These are phyloP conservation scores for Tipula vernalis DNA, from an alignment of 2,888 invertebrate species.

Conservation along the genomic window DNA sequence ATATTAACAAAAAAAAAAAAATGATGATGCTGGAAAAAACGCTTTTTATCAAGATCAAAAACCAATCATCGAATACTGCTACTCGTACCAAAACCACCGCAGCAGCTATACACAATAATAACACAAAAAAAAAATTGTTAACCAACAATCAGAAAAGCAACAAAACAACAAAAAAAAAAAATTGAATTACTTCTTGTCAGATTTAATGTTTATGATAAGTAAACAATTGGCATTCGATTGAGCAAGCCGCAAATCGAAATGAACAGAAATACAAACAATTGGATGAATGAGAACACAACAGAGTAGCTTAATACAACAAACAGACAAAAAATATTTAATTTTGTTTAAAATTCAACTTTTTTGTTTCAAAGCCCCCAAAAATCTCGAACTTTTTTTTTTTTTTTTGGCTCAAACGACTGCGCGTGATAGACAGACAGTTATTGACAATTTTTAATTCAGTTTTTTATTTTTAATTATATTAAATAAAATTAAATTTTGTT, in stretches of 20 bases:
- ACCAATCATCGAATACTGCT: background rate
- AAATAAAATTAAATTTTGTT: background rate
- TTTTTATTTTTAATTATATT: background rate
- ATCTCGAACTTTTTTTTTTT: background rate
- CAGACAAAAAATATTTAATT: background rate
- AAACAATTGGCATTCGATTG: slow-evolving; percentile 4
- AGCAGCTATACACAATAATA: background rate
- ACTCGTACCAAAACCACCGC: background rate
- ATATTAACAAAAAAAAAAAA: background rate
- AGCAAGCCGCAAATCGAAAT: background rate
- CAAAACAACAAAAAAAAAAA: background rate
- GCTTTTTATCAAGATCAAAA: background rate
- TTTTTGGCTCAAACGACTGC: background rate
- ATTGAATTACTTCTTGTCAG: background rate
- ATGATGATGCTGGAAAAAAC: background rate
- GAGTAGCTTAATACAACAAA: background rate
- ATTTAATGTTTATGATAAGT: background rate
- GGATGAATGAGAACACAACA: background rate
- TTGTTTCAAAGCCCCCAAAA: background rate
- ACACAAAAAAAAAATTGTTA: background rate
- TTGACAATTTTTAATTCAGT: background rate
- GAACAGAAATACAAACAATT: background rate
- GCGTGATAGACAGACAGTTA: background rate
- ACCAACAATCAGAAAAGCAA: background rate
- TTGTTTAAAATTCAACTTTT: background rate